Conservation (phyloP, 2,113 vertebrate species). For the Manacus vitellinus region DNA sequence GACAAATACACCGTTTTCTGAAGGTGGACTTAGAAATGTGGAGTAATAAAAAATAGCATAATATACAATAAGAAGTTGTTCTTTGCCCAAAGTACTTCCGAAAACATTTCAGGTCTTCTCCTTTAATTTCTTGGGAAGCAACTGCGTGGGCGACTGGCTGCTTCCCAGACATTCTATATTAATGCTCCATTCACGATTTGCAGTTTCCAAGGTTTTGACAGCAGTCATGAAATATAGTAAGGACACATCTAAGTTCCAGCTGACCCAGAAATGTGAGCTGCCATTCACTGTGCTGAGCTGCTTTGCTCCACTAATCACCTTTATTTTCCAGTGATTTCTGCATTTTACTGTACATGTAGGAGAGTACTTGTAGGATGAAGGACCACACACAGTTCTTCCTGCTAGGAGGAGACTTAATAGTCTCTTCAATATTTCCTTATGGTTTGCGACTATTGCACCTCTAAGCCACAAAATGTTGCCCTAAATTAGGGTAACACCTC, state of each 20-base stretch:
- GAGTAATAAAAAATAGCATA: not conserved
- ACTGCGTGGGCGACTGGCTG: not conserved
- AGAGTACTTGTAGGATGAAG: not conserved
- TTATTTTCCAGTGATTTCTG: not conserved
- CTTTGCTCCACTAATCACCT: not conserved
- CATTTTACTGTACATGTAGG: not conserved
- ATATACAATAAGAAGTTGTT: not conserved
- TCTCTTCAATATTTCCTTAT: not conserved
- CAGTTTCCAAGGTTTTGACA: conserved; percentile 10
- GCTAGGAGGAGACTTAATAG: not conserved
- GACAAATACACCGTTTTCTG: not conserved
- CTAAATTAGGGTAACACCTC: conserved; percentile 38
- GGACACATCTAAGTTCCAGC: not conserved
- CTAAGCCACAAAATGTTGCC: conserved; percentile 18
- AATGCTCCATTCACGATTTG: conserved; percentile 15
- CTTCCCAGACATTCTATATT: not conserved
- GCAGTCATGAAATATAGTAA: not conserved
- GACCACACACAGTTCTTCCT: conserved; percentile 46
- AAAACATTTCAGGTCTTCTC: not conserved
- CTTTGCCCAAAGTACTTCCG: not conserved
- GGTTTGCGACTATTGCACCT: not conserved
- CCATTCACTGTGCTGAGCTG: not conserved
- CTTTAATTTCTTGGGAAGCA: conserved; percentile 14
- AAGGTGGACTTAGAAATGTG: not conserved
- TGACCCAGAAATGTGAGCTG: conserved; percentile 30